Evolutionary conservation across 1,140 invertebrate species (phyloP).

Genomic region (Pemphigus obesinymphae): DNA sequence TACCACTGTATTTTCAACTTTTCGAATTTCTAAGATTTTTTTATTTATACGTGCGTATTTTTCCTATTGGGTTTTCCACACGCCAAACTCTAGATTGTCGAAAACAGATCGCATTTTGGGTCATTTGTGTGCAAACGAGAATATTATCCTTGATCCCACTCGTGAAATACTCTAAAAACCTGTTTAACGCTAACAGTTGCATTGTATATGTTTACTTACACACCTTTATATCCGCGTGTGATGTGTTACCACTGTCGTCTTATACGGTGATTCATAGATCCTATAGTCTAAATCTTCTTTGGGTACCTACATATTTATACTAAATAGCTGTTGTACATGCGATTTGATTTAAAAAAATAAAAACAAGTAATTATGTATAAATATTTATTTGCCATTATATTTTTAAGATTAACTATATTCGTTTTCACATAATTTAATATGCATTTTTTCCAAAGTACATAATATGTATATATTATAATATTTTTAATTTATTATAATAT

Average conservation of each 20-base stretch:
- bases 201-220: conserved; percentile 16
- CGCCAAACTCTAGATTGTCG: not conserved
- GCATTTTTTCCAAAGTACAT: too few species aligned
- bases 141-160: conserved; percentile 23
- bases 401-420: too few species aligned
- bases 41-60: not conserved
- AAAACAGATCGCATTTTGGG: conserved; percentile 16
- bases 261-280: not conserved
- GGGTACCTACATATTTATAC: not conserved
- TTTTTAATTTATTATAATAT: too few species aligned
- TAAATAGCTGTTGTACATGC: not conserved
- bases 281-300: not conserved
- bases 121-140: conserved; percentile 25
- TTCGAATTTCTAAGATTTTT: not conserved
- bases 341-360: not conserved
- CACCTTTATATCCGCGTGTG: not conserved
- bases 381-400: too few species aligned
- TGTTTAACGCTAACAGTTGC: conserved; percentile 11
- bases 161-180: conserved; percentile 1
- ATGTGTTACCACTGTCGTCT: not conserved
- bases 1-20: not conserved
- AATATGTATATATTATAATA: too few species aligned
- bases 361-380: not conserved
- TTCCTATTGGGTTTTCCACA: not conserved
- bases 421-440: too few species aligned